Base-by-base conservation (phyloP, 1,140 invertebrate species). In the Pogonomyrmex californicus region DNA sequence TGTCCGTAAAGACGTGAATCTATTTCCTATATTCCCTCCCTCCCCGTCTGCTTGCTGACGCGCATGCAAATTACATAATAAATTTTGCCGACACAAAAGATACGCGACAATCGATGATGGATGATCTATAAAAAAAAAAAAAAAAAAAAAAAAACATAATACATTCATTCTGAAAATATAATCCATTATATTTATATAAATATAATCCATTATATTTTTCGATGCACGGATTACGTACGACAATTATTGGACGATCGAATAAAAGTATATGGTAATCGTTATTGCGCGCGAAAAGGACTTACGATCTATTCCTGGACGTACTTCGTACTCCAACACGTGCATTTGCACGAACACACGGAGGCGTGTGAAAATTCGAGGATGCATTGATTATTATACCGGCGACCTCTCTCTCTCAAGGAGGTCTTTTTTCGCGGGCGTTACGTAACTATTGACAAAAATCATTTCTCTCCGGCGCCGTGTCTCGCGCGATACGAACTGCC, bases 391-490 rank as follows among this genome's bases (percentile, higher is more conserved):
- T 36, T 44, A 85, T 23, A 47, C 23, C 0, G 47, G 30, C 58
- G 30, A 33, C 7, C 49, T 65, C n/a, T 33, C 44, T 49, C 44
- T 51, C 36, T 66, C 68, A 85, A 76, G 81, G 54, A 85, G 23
- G 30, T 14, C 41, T 60, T 62, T 85, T 58, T 78, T 66, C 71
- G 12, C 73, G 23, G 1, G 2, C 30, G 47, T 85, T 78, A 65
- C 58, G 33, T 58, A 65, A 85, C 23, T 78, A 33, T 78, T 85
- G 82, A 78, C 73, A 54, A 44, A 65, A 78, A 54, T 78, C 36
- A 78, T 77, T 38, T 54, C 41, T 17, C 12, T 41, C 23, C 56
- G 17, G 36, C 47, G 38, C 12, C 36, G 47, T 2, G 36, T 63
- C 10, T 36, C 79, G 60, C 23, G 12, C 33, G 4, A 33, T 10